Conservation (phyloP, 2,888 invertebrate species). For the Lasiommata megera region DNA sequence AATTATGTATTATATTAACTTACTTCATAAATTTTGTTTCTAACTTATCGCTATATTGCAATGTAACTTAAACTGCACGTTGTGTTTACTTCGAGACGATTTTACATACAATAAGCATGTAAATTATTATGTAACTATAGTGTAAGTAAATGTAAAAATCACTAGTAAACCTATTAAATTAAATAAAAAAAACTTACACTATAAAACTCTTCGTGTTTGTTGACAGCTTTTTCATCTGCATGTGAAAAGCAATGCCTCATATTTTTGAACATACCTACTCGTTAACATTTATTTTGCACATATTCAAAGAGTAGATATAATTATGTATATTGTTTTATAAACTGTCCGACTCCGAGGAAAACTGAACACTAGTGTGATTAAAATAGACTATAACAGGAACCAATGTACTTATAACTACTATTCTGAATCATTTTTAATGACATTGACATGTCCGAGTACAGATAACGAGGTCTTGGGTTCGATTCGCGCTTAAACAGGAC, state of each 20-base stretch:
- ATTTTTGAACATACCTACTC: slow-evolving; percentile 23
- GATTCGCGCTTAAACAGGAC: too few species aligned
- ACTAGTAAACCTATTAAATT: neutral
- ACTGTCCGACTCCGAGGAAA: slow-evolving; percentile 23
- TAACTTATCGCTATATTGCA: too few species aligned
- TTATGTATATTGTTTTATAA: slow-evolving; percentile 11
- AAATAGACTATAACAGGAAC: slow-evolving; percentile 34
- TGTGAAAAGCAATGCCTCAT: slow-evolving; percentile 19
- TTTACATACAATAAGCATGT: too few species aligned
- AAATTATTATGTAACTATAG: too few species aligned
- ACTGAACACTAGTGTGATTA: slow-evolving; percentile 19
- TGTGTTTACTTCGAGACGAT: too few species aligned
- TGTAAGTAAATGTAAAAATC: too few species aligned
- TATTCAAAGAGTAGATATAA: slow-evolving; percentile 10
- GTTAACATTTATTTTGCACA: neutral
- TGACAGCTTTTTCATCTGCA: slow-evolving; percentile 7
- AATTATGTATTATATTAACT: too few species aligned
- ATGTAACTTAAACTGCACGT: too few species aligned
- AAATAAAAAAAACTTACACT: slow-evolving; percentile 20
- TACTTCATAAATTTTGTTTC: too few species aligned
- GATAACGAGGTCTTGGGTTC: too few species aligned
- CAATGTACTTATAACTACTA: slow-evolving; percentile 33
- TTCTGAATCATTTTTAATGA: slow-evolving; percentile 40
- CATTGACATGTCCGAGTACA: too few species aligned
- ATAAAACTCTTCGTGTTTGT: neutral